Evolutionary conservation across 2,113 vertebrate genomes (phyloP).

Genomic region (Eulemur macaco): DNA sequence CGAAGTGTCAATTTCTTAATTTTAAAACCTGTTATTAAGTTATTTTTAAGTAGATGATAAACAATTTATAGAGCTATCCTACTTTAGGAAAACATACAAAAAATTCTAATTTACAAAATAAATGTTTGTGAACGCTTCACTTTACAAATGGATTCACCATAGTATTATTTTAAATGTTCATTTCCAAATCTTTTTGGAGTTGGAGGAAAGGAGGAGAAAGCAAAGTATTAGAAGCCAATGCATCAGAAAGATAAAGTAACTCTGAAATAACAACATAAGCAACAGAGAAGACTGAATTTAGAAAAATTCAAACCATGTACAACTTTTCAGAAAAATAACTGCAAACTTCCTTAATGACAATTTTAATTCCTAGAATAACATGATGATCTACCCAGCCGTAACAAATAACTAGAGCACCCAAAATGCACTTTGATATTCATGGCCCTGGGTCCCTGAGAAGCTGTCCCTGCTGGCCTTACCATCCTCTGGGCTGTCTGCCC

Average conservation of each 20-base stretch:
- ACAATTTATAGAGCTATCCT: background rate
- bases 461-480: too few species aligned
- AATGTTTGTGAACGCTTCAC: background rate
- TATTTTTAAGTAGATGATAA: background rate
- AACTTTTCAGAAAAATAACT: constrained; percentile 18
- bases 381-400: background rate
- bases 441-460: background rate
- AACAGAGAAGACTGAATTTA: background rate
- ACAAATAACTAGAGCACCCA: background rate
- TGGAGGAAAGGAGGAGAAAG: background rate
- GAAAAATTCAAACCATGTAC: background rate
- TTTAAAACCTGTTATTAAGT: background rate
- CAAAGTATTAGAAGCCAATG: background rate
- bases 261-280: background rate
- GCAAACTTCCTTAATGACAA: background rate
- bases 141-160: background rate
- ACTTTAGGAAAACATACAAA: background rate
- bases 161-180: background rate
- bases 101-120: background rate
- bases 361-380: constrained; percentile 2
- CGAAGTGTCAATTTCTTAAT: background rate
- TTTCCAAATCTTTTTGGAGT: background rate
- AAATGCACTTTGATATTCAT: background rate
- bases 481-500: background rate
- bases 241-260: background rate